phyloP scores from a whole-genome alignment of 2,113 vertebrate species.

The Silurus asotus region DNA sequence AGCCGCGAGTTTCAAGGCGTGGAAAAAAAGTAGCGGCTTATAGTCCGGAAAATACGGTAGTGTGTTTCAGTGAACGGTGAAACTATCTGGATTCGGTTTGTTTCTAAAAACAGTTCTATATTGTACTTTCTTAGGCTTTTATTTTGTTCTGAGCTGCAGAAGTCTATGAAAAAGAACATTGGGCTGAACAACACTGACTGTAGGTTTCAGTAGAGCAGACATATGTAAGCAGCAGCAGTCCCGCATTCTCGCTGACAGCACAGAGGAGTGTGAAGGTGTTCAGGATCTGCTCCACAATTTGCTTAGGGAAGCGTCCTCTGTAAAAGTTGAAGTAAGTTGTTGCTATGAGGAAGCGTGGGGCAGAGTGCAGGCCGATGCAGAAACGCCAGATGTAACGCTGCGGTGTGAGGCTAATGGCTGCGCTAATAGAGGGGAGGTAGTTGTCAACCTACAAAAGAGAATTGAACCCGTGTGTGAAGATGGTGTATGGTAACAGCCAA shows the following conservation, averaged over 20 bases:
- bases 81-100: not conserved
- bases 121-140: not conserved
- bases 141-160: not conserved
- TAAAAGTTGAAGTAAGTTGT: constrained; percentile 87
- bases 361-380: constrained; percentile 88
- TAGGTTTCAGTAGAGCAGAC: constrained; percentile 88
- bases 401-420: constrained; percentile 84
- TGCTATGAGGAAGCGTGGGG: constrained; percentile 83
- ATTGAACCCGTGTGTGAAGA: not conserved
- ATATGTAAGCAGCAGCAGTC: constrained; percentile 88
- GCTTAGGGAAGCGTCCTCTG: constrained; percentile 65
- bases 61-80: not conserved
- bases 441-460: constrained; percentile 81
- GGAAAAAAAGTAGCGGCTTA: too few species aligned
- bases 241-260: constrained; percentile 80
- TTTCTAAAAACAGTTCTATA: not conserved
- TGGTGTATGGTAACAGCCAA: not conserved
- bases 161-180: not conserved
- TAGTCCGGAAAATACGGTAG: too few species aligned
- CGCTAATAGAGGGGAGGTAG: constrained; percentile 94
- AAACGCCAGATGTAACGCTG: constrained; percentile 93
- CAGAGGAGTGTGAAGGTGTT: constrained; percentile 74
- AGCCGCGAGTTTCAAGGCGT: too few species aligned
- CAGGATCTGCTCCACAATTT: constrained; percentile 70
- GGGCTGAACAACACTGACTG: constrained; percentile 69